Evolutionary conservation across 1,140 invertebrate genomes (phyloP), one percentile per base, ranked within the genome.

Genomic region (Onthophagus taurus): DNA sequence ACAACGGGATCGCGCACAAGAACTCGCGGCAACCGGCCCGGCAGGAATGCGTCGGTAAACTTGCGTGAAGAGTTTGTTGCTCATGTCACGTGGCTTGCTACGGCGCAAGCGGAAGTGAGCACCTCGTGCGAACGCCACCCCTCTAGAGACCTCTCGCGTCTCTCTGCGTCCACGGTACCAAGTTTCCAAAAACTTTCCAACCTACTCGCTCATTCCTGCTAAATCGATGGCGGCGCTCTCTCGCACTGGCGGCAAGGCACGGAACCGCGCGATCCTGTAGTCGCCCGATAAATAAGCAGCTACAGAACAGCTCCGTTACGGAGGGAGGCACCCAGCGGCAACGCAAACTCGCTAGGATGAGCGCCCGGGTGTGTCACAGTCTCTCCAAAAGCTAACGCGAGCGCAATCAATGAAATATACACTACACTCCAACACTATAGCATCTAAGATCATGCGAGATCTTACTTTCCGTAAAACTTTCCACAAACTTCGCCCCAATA

Each of bases 271-370:
- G 59, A 57, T 55, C 48, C 60, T 54, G 54, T 58, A 56, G 61
- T 53, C 61, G 54, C 58, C 50, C 58, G 61, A 60, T 64, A 64
- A 64, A 64, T 64, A 64, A 62, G 60, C 59, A 57, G 52, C 58
- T 59, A 58, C 54, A 62, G 59, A 60, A 60, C 59, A 61, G 45
- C 48, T 53, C 54, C 55, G 54, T 36, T 36, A 58, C 58, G 53
- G 56, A 49, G 18, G 48, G 52, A 51, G 50, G 55, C 54, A 48
- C 58, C 54, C 57, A 58, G 59, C 59, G 57, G 61, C 50, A 61
- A 61, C 59, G 55, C 52, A 53, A 49, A 54, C 57, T 59, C 45
- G 38, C 49, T 47, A 50, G 50, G 44, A 46, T 45, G 44, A 49
- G 49, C 48, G 41, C 36, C 53, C 62, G 62, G 62, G 60, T 59